Evolutionary conservation across 2,888 invertebrate species (phyloP).

Genomic region (Endomychus coccineus): DNA sequence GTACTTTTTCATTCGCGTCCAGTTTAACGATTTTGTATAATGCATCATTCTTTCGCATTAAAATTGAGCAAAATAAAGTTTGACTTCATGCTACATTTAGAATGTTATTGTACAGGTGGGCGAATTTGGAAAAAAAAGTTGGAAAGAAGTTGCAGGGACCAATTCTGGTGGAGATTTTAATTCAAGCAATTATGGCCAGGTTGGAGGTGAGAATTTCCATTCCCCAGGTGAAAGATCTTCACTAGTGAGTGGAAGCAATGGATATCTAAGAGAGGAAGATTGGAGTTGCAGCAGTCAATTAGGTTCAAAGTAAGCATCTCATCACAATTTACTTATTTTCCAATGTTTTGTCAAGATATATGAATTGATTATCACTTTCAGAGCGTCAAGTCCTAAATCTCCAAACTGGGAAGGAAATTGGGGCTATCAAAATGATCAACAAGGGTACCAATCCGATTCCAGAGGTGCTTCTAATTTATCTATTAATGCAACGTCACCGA

Average conservation of each 20-base stretch:
- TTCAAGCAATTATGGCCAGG: slow-evolving; percentile 39
- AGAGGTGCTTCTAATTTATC: slow-evolving; percentile 30
- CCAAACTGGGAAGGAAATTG: slow-evolving; percentile 35
- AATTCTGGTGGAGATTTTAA: slow-evolving; percentile 28
- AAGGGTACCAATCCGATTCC: slow-evolving; percentile 36
- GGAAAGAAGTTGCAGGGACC: slow-evolving; percentile 45
- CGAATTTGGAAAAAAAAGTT: slow-evolving; percentile 60
- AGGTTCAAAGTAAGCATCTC: slow-evolving; percentile 38
- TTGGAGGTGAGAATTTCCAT: slow-evolving; percentile 41
- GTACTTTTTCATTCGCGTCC: too few species aligned
- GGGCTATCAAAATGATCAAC: slow-evolving; percentile 38
- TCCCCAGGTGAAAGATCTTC: slow-evolving; percentile 45
- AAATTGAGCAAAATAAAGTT: too few species aligned
- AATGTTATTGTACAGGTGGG: slow-evolving; percentile 47
- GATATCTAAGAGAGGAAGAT: slow-evolving; percentile 37
- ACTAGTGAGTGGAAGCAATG: slow-evolving; percentile 40
- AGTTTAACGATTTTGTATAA: too few species aligned
- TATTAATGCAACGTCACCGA: slow-evolving; percentile 32
- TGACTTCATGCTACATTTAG: too few species aligned
- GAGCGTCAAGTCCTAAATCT: slow-evolving; percentile 42
- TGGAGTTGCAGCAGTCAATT: slow-evolving; percentile 43
- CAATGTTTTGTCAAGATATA: slow-evolving; percentile 12
- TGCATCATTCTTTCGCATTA: too few species aligned
- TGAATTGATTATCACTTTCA: too few species aligned
- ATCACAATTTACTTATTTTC: slow-evolving; percentile 3